Conservation (phyloP, 2,888 invertebrate genomes). For the Epinotia demarniana region DNA sequence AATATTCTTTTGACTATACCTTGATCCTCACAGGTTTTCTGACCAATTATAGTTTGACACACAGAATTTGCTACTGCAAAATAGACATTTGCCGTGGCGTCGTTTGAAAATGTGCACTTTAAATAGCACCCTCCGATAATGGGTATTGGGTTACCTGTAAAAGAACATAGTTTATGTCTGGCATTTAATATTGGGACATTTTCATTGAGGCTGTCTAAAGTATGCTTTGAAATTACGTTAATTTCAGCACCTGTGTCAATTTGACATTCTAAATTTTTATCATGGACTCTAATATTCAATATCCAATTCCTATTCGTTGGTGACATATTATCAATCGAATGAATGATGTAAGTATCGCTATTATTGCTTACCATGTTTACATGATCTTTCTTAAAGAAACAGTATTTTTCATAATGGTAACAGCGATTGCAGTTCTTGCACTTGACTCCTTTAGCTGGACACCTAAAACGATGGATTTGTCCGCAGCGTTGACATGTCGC, state of each 20-base stretch:
- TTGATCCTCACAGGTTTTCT: conserved; percentile 11
- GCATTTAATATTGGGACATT: neutral
- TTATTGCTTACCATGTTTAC: too few relatives aligned
- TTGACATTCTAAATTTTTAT: too few relatives aligned
- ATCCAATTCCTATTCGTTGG: too few relatives aligned
- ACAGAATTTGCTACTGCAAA: conserved; percentile 12
- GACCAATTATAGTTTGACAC: conserved; percentile 21
- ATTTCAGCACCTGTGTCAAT: too few relatives aligned
- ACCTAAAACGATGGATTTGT: conserved; percentile 3
- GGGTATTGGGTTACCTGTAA: conserved; percentile 17
- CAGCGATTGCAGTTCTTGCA: too few relatives aligned
- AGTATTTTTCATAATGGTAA: too few relatives aligned
- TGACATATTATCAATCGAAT: neutral
- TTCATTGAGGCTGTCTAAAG: neutral
- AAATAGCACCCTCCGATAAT: conserved; percentile 10
- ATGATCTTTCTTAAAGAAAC: too few relatives aligned
- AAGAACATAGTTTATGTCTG: conserved; percentile 17
- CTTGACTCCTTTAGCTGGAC: conserved; percentile 15
- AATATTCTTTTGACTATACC: neutral
- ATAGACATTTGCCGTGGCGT: conserved; percentile 7
- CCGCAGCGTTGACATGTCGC: conserved; percentile 5
- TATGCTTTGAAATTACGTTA: too few relatives aligned
- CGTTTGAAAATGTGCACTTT: conserved; percentile 12
- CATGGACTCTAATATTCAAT: too few relatives aligned
- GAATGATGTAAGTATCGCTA: too few relatives aligned